Evolutionary conservation across 2,113 vertebrate genomes (phyloP).

Genomic region (Dunckerocampus dactyliophorus): DNA sequence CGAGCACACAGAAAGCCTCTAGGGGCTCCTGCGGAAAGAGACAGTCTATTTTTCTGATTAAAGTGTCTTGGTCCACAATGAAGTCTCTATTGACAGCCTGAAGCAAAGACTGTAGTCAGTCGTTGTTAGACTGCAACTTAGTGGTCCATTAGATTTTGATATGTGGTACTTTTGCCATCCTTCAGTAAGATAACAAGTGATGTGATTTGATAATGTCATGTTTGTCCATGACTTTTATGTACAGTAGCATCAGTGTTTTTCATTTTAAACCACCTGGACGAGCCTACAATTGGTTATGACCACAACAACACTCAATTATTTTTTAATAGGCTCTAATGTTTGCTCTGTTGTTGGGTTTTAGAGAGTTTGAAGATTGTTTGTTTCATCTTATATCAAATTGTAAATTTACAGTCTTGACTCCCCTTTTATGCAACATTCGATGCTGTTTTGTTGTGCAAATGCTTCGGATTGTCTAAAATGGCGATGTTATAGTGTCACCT

Average conservation of each 20-base stretch:
- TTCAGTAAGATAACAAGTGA: background rate
- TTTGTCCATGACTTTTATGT: background rate
- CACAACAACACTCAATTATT: no score
- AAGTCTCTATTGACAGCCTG: slow-evolving; percentile 4
- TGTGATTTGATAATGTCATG: background rate
- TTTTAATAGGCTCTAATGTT: no score
- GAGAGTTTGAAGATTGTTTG: no score
- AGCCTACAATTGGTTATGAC: background rate
- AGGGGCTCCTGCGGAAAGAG: slow-evolving; percentile 11
- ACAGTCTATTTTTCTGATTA: slow-evolving; percentile 43
- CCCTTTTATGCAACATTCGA: no score
- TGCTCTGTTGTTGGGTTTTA: no score
- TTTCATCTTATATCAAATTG: no score
- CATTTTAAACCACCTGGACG: no score
- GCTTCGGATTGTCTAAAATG: no score
- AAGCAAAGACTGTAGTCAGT: background rate
- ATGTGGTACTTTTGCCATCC: background rate
- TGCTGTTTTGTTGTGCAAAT: no score
- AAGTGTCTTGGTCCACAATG: slow-evolving; percentile 20
- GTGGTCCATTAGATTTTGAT: background rate
- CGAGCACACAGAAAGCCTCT: slow-evolving; percentile 11
- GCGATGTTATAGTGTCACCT: no score
- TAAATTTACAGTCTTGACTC: no score
- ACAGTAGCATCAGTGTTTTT: background rate
- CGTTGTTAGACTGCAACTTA: background rate